Evolutionary conservation across 2,888 invertebrate species (phyloP), one percentile per base, ranked within the genome.

Genomic region (Linyphia triangularis): DNA sequence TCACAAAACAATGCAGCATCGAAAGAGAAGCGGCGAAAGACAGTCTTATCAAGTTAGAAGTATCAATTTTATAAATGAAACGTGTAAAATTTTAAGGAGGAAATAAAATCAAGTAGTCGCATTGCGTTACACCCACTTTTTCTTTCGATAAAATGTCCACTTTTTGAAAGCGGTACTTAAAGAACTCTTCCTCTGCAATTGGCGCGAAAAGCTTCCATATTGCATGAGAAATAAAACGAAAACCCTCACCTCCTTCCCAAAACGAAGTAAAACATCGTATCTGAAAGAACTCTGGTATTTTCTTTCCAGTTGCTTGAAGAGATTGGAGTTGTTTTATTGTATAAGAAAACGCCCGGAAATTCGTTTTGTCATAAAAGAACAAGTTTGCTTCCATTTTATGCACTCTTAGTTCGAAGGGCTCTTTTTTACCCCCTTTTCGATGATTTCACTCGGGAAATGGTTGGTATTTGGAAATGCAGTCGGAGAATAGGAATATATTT

Each of bases 261-360:
- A 79, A 78, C 43, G 28, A 65, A 65, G 40, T 30, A 78, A 78
- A 51, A 67, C 22, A 67, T 67, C n/a, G 22, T 65, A 16, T 67
- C 65, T 7, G 67, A 30, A 5, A 40, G 30, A n/a, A 51, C 61
- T 79, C 51, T 13, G 33, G 79, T 30, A 65, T 67, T 79, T 79
- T 51, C 51, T 51, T 67, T 79, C 79, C 51, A 67, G 51, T 65
- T 51, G 26, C 67, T 67, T 67, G 57, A 79, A 79, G 57, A 57
- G 79, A 51, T 79, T 51, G 67, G 67, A 79, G 79, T 79, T 67
- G 79, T 67, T 79, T 79, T 79, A 67, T 79, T 67, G 79, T 67
- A 67, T 67, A 51, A 65, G 51, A 79, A 79, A 79, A 51, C 33
- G 57, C 51, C 43, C 43, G 67, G 67, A 67, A 79, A 67, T 79